Evolutionary conservation across 2,888 invertebrate species (phyloP).

Genomic region (Pollenia amentaria): DNA sequence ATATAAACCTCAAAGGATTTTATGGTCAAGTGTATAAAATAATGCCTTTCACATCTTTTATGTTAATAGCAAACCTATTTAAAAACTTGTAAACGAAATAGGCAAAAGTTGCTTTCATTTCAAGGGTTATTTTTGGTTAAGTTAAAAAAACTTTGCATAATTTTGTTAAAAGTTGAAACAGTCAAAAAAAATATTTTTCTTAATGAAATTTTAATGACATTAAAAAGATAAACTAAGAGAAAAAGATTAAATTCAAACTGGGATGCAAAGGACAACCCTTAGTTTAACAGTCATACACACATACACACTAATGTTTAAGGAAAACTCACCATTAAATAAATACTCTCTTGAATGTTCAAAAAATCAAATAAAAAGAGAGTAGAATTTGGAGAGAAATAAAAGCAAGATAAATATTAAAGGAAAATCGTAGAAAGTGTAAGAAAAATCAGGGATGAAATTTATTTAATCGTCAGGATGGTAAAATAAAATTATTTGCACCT

Average conservation of each 20-base stretch:
- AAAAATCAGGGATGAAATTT: conserved; percentile 38
- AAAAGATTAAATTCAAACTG: not conserved
- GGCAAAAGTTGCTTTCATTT: too few species aligned
- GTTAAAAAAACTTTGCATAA: too few species aligned
- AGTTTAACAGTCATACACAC: not conserved
- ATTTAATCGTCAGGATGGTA: not conserved
- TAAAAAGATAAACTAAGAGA: too few species aligned
- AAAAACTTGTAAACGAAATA: too few species aligned
- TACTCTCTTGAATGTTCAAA: not conserved
- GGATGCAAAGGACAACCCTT: not conserved
- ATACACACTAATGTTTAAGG: not conserved
- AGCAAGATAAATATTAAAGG: not conserved
- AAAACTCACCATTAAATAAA: not conserved
- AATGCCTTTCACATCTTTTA: too few species aligned
- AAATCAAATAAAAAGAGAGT: not conserved
- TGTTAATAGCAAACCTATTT: too few species aligned
- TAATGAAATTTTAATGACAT: too few species aligned
- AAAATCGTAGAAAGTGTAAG: not conserved
- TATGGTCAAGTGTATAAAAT: too few species aligned
- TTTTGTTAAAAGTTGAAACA: too few species aligned
- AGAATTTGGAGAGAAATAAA: not conserved
- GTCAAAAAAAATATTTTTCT: too few species aligned
- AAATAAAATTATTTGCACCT: not conserved
- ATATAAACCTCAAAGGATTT: too few species aligned
- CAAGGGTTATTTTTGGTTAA: too few species aligned